phyloP scores from a whole-genome alignment of 1,140 invertebrate genomes.

The Orius insidiosus region DNA sequence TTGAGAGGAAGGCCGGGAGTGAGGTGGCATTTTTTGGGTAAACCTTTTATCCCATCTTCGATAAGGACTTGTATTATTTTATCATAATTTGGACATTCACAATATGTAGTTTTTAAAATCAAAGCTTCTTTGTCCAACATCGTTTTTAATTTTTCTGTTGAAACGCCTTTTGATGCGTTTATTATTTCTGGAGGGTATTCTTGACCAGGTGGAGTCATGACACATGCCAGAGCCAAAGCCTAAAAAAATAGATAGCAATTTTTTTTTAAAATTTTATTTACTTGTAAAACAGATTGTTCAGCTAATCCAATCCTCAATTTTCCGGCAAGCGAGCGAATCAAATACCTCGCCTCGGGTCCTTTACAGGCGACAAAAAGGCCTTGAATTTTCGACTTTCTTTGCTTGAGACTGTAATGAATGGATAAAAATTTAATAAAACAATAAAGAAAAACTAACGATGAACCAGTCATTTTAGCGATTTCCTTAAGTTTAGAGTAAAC shows the following conservation, averaged over 20 bases:
- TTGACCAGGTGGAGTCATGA: constrained; percentile 48
- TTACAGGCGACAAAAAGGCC: constrained; percentile 83
- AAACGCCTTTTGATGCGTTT: constrained; percentile 39
- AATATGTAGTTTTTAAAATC: constrained; percentile 83
- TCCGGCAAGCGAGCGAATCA: constrained; percentile 81
- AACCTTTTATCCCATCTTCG: constrained; percentile 55
- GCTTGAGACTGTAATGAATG: constrained; percentile 41
- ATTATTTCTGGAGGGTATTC: constrained; percentile 44
- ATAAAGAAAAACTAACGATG: constrained; percentile 34
- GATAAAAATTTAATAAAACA: constrained; percentile 5
- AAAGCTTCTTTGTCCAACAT: constrained; percentile 59
- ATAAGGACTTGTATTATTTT: constrained; percentile 66
- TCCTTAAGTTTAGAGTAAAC: constrained; percentile 82
- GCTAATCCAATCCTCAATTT: constrained; percentile 93
- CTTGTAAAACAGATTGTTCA: constrained; percentile 84
- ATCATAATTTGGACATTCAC: constrained; percentile 93
- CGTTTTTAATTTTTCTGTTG: constrained; percentile 59
- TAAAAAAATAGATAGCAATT: constrained; percentile 20
- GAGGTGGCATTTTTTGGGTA: constrained; percentile 71
- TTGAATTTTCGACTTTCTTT: constrained; percentile 88
- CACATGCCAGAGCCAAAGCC: constrained; percentile 73
- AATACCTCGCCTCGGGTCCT: constrained; percentile 74
- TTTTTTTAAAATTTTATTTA: constrained; percentile 17
- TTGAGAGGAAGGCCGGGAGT: constrained; percentile 88
- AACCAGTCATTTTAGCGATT: constrained; percentile 75